These are phyloP conservation scores for Spodoptera frugiperda DNA, from an alignment of 1,140 invertebrate species.

Conservation along the genomic window DNA sequence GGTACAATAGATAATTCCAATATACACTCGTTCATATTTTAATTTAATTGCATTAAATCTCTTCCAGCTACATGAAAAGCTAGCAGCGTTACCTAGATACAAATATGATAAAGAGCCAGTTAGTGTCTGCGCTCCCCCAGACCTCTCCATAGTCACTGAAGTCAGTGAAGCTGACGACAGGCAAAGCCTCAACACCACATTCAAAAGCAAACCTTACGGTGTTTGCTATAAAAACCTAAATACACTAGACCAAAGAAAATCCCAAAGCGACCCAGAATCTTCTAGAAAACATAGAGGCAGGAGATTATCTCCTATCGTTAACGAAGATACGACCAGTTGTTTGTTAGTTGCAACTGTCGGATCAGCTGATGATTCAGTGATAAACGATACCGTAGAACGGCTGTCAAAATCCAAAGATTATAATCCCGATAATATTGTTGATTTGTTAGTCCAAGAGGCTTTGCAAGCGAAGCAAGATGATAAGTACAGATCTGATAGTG, in stretches of 20 bases:
- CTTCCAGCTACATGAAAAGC: conserved; percentile 71
- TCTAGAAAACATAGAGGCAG: conserved; percentile 27
- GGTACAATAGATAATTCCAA: not conserved
- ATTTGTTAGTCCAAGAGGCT: conserved; percentile 69
- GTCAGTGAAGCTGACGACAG: conserved; percentile 61
- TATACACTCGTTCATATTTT: not conserved
- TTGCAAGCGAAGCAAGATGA: conserved; percentile 52
- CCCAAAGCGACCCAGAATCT: conserved; percentile 52
- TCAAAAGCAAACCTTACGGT: conserved; percentile 58
- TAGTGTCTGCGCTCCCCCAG: conserved; percentile 61
- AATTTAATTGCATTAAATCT: conserved; percentile 3
- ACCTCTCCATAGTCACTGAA: conserved; percentile 66
- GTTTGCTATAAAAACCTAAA: conserved; percentile 51
- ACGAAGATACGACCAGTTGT: conserved; percentile 60
- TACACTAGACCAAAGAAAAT: conserved; percentile 36
- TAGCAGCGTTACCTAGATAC: conserved; percentile 61
- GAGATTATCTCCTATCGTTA: conserved; percentile 43
- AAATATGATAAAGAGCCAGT: conserved; percentile 60
- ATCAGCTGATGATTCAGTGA: conserved; percentile 65
- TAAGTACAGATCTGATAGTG: conserved; percentile 46
- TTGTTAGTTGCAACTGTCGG: conserved; percentile 66
- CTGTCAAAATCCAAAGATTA: conserved; percentile 64
- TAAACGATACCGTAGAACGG: conserved; percentile 66
- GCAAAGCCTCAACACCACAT: conserved; percentile 53
- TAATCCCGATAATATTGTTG: conserved; percentile 65